Base-by-base conservation (phyloP, 2,113 vertebrate genomes). In the Cariama cristata region DNA sequence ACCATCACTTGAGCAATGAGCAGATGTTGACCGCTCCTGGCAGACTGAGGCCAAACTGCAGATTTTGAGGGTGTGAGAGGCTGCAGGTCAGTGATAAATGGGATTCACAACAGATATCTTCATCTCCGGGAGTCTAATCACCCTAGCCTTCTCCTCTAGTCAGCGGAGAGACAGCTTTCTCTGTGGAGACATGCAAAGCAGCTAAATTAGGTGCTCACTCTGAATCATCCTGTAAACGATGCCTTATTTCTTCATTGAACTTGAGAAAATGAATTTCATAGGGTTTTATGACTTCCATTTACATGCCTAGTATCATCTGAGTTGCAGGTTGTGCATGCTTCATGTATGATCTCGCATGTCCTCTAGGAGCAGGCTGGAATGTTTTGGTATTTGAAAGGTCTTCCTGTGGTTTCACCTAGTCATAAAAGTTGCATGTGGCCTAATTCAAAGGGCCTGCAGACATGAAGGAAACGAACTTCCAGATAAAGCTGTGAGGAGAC, bases 1-100 rank as follows among this genome's bases (percentile, higher is more conserved):
- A 80, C 5, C 33, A 23, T 38, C 35, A 49, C 53, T 27, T 59
- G 9, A 56, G 23, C 63, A 74, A 55, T 17, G 64, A 23, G 17
- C 15, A 59, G n/a, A 44, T 60, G 12, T 27, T 42, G 71, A 69
- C 13, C 2, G 3, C 27, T 74, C 42, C 32, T n/a, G 63, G 14
- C 13, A 84, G 33, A 71, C 7, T 2, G 9, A 28, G 2, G 13
- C 9, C 26, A 79, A 9, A 27, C 44, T 64, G 47, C 0, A 0
- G 27, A 63, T 83, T 93, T 79, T 76, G 74, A 68, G 40, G 9
- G 13, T 83, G 8, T 76, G 16, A 88, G 35, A 82, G 18, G 44
- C 21, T 67, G 20, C 38, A 81, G 47, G 16, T 55, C 44, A 72
- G 21, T 26, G 16, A 50, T 13, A 59, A 92, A 73, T 6, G 4